Evolutionary conservation across 53 echinoderm and acorn worm species (phyloP).

Genomic region (Echinometra lucunter): DNA sequence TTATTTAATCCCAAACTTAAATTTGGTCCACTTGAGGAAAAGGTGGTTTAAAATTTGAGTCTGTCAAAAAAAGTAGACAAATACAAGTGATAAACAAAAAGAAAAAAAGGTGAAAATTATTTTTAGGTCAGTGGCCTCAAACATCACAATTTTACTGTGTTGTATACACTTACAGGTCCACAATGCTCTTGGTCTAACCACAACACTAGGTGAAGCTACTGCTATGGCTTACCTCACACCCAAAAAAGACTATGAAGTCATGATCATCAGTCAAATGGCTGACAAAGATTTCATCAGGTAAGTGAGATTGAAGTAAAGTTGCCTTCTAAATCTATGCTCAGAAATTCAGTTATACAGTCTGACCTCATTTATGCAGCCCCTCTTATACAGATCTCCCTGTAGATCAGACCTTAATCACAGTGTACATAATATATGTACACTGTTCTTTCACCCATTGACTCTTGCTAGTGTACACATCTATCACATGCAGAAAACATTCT

Average conservation of each 20-base stretch:
- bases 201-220: slow-evolving; percentile 84
- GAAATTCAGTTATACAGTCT: no score
- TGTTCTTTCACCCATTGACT: no score
- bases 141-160: neutral
- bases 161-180: slow-evolving; percentile 70
- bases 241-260: slow-evolving; percentile 91
- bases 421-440: no score
- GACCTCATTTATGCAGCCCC: no score
- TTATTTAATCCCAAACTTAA: neutral
- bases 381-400: no score
- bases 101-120: no score
- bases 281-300: slow-evolving; percentile 90
- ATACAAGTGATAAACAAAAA: no score
- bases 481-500: no score
- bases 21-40: neutral
- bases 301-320: neutral
- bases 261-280: slow-evolving; percentile 80
- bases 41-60: neutral
- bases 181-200: slow-evolving; percentile 83
- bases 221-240: slow-evolving; percentile 93
- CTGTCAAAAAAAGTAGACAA: neutral
- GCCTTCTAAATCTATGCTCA: no score
- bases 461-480: no score
- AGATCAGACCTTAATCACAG: no score
- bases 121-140: no score